These are phyloP conservation scores for Steromphala cineraria DNA, from an alignment of 2,888 invertebrate species.

Conservation along the genomic window DNA sequence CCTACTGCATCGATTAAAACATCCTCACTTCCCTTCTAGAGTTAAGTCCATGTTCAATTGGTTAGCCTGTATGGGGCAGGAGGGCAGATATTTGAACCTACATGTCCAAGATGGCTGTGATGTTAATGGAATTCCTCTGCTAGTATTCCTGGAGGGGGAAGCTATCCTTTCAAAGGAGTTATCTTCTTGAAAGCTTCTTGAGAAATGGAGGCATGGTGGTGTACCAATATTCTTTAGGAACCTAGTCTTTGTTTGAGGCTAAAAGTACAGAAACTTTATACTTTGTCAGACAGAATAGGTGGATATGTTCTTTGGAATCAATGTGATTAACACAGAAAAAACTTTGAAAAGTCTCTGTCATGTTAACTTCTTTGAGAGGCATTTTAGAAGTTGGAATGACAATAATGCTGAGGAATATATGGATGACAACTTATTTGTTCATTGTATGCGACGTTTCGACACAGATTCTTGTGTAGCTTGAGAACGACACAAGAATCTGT, in stretches of 20 bases:
- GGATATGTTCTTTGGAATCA: neutral
- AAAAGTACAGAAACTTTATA: neutral
- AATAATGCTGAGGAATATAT: too few relatives aligned
- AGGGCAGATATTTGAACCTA: neutral
- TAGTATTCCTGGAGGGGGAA: neutral
- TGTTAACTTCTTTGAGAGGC: too few relatives aligned
- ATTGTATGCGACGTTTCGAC: too few relatives aligned
- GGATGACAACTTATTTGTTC: too few relatives aligned
- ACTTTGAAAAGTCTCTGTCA: too few relatives aligned
- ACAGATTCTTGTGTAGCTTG: too few relatives aligned
- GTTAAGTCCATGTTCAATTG: too few relatives aligned
- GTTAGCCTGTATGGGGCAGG: neutral
- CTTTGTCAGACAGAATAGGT: neutral
- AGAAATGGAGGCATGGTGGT: neutral
- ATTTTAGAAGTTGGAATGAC: too few relatives aligned
- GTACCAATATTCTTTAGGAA: neutral
- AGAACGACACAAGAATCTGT: too few relatives aligned
- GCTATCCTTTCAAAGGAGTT: conserved; percentile 11
- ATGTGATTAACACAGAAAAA: too few relatives aligned
- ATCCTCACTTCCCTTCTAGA: too few relatives aligned
- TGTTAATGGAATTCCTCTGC: conserved; percentile 13
- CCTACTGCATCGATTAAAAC: too few relatives aligned
- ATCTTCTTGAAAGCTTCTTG: neutral
- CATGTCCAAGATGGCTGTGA: neutral
- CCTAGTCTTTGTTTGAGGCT: neutral